These are phyloP conservation scores for Coryphaenoides rupestris DNA, from an alignment of 2,113 vertebrate species.

Conservation along the genomic window DNA sequence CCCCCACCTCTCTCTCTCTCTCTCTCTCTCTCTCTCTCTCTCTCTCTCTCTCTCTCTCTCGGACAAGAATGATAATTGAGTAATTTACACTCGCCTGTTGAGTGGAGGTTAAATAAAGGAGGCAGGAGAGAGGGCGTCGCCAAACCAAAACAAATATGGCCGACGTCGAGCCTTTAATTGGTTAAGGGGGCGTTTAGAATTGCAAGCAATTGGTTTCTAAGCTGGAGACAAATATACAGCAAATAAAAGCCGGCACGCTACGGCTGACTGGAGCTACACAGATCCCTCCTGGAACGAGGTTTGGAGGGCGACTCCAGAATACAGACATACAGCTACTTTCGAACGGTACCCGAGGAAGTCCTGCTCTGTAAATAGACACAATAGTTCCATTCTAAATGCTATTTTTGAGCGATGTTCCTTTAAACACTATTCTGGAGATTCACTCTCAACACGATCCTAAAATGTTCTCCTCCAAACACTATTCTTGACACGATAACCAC, in stretches of 20 bases:
- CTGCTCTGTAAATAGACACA: too few species aligned
- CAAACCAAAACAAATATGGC: conserved; percentile 45
- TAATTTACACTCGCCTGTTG: conserved; percentile 49
- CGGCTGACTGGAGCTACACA: neutral
- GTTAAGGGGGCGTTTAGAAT: conserved; percentile 19
- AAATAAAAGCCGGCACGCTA: neutral
- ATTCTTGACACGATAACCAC: too few species aligned
- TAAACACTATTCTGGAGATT: too few species aligned
- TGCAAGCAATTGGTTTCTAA: neutral
- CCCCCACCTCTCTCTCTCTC: too few species aligned
- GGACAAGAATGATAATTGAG: conserved; percentile 62
- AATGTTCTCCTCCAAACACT: too few species aligned
- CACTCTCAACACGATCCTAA: too few species aligned
- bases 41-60: too few species aligned
- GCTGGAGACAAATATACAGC: neutral
- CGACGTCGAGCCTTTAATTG: conserved; percentile 14
- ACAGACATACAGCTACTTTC: neutral
- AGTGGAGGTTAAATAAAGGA: conserved; percentile 36
- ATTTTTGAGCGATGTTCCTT: too few species aligned
- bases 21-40: too few species aligned
- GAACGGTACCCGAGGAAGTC: neutral
- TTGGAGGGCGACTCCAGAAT: too few species aligned
- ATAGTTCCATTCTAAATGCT: too few species aligned
- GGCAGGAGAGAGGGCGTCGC: conserved; percentile 16
- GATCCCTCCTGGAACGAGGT: neutral